A percentile compares a stretch with the other conserved stretches of the same genome.
Conservation (phyloP, 1,140 invertebrate species). For the Aphaenogaster floridana region DNA sequence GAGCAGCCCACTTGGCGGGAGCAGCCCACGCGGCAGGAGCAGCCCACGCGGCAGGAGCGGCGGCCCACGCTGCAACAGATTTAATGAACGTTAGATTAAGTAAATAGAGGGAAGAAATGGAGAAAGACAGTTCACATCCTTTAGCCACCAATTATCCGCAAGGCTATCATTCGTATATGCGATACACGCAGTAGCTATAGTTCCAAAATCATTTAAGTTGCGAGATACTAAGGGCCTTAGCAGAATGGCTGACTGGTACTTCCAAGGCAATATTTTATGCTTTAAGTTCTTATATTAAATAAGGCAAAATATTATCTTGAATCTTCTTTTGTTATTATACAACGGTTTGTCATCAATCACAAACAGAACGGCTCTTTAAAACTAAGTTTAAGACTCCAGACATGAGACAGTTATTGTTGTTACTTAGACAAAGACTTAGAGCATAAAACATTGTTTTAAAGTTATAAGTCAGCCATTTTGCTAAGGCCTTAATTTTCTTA, state of each 20-base stretch:
- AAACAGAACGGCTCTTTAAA: no score
- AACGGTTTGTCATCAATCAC: no score
- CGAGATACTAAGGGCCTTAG: not conserved
- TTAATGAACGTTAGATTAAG: not conserved
- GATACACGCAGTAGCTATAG: not conserved
- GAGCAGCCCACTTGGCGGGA: not conserved
- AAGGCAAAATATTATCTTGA: no score
- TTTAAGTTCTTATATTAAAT: no score
- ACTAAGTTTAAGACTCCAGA: no score
- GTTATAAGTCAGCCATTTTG: no score
- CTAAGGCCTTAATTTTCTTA: not conserved
- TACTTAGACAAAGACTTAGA: no score
- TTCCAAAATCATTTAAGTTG: not conserved
- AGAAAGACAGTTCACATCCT: slow-evolving; percentile 49
- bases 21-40: slow-evolving; percentile 24
- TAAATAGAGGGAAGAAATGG: not conserved
- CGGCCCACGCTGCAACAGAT: slow-evolving; percentile 37
- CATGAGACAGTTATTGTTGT: no score
- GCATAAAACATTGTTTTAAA: no score
- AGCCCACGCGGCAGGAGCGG: slow-evolving; percentile 28
- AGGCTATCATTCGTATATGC: not conserved
- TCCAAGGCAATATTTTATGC: no score
- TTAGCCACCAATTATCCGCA: not conserved
- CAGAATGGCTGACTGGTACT: no score
- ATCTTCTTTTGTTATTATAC: no score